A percentile compares a stretch with the other conserved stretches of the same genome.
Conservation (phyloP, 30 jellyfish, hydroid and myxozoan species). For the Aurelia coerulea region DNA sequence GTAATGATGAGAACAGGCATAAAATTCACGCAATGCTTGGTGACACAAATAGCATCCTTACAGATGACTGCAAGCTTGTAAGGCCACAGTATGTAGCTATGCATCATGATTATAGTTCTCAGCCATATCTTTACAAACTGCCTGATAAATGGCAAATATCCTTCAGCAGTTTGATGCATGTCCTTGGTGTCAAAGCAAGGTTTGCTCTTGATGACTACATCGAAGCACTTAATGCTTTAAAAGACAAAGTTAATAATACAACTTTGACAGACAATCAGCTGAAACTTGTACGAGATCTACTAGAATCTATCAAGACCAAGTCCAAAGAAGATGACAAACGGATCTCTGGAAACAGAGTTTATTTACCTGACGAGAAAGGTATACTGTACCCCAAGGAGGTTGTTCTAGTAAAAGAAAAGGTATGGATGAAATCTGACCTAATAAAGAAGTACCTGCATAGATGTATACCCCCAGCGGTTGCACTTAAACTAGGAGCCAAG, state of each 20-base stretch:
- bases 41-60: background rate
- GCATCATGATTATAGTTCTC: conserved; percentile 10
- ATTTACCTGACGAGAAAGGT: conserved; percentile 61
- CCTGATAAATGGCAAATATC: background rate
- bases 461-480: conserved; percentile 42
- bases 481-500: conserved; percentile 48
- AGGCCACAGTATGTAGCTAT: conserved; percentile 20
- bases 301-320: conserved; percentile 31
- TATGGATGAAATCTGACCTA: conserved; percentile 52
- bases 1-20: background rate
- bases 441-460: conserved; percentile 23
- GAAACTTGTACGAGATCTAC: conserved; percentile 33
- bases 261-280: conserved; percentile 17
- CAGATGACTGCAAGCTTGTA: conserved; percentile 29
- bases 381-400: background rate
- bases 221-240: conserved; percentile 13
- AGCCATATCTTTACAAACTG: conserved; percentile 58
- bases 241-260: background rate
- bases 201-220: conserved; percentile 28
- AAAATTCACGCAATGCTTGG: background rate
- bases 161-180: conserved; percentile 30
- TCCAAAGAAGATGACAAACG: background rate
- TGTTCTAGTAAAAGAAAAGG: conserved; percentile 39
- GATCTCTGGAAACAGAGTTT: background rate
- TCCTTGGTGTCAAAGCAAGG: conserved; percentile 44